Evolutionary conservation across 1,140 invertebrate genomes (phyloP).

Genomic region (Rhagoletis pomonella): DNA sequence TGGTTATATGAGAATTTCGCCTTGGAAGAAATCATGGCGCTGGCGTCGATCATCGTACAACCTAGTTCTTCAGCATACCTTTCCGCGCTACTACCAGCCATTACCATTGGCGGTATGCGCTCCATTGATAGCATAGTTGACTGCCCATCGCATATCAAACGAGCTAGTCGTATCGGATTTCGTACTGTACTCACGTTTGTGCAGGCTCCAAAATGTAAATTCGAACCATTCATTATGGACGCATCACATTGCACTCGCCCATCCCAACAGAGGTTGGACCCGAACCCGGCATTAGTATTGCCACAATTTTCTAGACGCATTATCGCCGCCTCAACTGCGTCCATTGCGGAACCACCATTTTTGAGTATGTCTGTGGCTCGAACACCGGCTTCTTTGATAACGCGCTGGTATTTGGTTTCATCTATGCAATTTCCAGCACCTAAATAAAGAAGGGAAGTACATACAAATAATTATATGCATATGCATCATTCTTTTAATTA

Average conservation of each 20-base stretch:
- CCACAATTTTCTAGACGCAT: slow-evolving; percentile 88
- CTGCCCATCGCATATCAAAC: slow-evolving; percentile 84
- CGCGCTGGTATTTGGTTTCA: slow-evolving; percentile 80
- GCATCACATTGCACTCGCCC: slow-evolving; percentile 95
- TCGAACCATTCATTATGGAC: slow-evolving; percentile 91
- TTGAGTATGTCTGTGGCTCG: slow-evolving; percentile 81
- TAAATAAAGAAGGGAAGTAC: slow-evolving; percentile 64
- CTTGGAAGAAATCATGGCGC: slow-evolving; percentile 79
- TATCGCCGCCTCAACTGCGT: slow-evolving; percentile 87
- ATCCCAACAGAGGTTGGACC: slow-evolving; percentile 91
- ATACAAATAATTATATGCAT: slow-evolving; percentile 18
- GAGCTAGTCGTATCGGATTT: slow-evolving; percentile 87
- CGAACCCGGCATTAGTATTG: slow-evolving; percentile 93
- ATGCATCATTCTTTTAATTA: neutral
- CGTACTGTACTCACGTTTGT: slow-evolving; percentile 86
- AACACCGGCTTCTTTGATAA: slow-evolving; percentile 84
- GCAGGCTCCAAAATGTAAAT: slow-evolving; percentile 88
- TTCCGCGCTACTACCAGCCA: slow-evolving; percentile 86
- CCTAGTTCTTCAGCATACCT: slow-evolving; percentile 85
- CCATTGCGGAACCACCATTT: slow-evolving; percentile 81
- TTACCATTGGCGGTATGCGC: slow-evolving; percentile 83
- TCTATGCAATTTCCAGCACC: slow-evolving; percentile 84
- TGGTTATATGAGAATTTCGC: slow-evolving; percentile 83
- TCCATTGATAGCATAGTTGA: slow-evolving; percentile 81
- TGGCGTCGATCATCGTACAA: slow-evolving; percentile 80